These are phyloP conservation scores for Coregonus sp. DNA, from an alignment of 2,797 vertebrate genomes.

Conservation along the genomic window DNA sequence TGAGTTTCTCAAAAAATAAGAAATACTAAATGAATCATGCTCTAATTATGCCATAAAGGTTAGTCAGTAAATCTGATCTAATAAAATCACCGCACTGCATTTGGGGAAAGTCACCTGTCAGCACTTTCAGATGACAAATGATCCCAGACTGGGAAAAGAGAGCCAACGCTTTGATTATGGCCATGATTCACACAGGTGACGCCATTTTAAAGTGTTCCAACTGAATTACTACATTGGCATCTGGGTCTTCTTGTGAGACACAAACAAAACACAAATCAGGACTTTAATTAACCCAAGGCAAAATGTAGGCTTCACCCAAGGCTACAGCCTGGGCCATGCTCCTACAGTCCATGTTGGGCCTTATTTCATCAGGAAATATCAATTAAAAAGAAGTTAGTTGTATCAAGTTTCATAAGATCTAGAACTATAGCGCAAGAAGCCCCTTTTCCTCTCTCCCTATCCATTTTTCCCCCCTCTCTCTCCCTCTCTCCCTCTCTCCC, in stretches of 20 bases:
- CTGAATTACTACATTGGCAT: neutral
- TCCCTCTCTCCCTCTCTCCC: neutral
- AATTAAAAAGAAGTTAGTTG: neutral
- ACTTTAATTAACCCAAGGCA: neutral
- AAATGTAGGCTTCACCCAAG: neutral
- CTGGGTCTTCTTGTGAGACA: neutral
- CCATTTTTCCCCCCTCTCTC: neutral
- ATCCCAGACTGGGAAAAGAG: neutral
- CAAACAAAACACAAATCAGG: neutral
- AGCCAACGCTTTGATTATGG: conserved; percentile 28
- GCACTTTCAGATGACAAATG: conserved; percentile 40
- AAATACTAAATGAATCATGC: neutral
- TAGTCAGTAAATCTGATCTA: neutral
- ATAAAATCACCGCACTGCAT: conserved; percentile 11
- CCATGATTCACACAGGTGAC: conserved; percentile 32
- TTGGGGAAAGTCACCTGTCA: conserved; percentile 14
- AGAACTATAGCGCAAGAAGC: neutral
- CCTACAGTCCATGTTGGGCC: neutral
- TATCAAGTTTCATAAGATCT: neutral
- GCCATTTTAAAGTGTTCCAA: neutral
- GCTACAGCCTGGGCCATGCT: neutral
- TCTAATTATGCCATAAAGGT: conserved; percentile 7
- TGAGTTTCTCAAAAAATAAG: conserved; percentile 8
- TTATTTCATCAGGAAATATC: neutral
- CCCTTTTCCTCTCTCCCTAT: too few species aligned